Evolutionary conservation across 2,888 invertebrate species (phyloP).

Genomic region (Sthenelais limicola): DNA sequence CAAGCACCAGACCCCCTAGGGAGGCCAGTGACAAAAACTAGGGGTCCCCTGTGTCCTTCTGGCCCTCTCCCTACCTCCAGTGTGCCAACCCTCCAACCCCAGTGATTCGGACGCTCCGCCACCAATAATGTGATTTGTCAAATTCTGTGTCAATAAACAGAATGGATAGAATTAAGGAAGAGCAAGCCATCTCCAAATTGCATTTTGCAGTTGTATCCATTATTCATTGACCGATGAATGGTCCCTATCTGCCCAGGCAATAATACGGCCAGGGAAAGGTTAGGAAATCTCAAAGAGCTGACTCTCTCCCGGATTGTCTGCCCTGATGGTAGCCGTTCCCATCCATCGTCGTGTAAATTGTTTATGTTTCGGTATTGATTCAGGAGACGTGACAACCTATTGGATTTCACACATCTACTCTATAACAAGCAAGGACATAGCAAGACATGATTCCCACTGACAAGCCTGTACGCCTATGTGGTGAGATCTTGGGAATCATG

Average conservation of each 20-base stretch:
- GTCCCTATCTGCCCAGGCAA: too few relatives aligned
- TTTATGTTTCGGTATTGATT: neutral
- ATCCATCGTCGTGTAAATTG: neutral
- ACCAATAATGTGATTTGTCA: constrained; percentile 26
- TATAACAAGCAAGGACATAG: too few relatives aligned
- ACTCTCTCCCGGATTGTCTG: neutral
- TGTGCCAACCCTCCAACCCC: neutral
- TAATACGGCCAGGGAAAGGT: neutral
- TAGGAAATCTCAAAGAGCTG: neutral
- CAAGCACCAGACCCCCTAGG: neutral
- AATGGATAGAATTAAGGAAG: constrained; percentile 30
- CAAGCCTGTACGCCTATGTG: too few relatives aligned
- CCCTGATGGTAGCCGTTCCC: neutral
- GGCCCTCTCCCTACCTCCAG: neutral
- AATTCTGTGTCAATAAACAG: constrained; percentile 34
- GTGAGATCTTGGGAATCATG: too few relatives aligned
- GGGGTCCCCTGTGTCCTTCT: neutral
- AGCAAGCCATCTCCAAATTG: neutral
- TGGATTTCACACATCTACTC: too few relatives aligned
- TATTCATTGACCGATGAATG: neutral
- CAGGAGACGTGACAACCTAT: neutral
- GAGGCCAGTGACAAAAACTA: neutral
- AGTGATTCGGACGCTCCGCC: neutral
- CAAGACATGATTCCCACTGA: too few relatives aligned
- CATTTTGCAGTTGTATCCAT: neutral